Evolutionary conservation across 1,140 invertebrate species (phyloP), one percentile per base, ranked within the genome.

Genomic region (Nomia melanderi): DNA sequence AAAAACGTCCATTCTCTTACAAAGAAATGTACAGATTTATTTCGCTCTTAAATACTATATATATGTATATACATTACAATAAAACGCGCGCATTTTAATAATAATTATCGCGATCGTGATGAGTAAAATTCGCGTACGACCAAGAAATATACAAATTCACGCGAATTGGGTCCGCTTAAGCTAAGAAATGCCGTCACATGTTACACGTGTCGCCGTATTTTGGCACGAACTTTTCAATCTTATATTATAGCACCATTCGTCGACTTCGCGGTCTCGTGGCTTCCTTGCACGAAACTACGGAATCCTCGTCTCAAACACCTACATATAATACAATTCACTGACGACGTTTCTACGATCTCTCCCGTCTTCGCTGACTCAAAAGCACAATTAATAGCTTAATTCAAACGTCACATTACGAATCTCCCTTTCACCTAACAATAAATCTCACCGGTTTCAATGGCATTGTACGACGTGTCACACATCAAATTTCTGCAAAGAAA

Each of bases 41-140:
- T 86, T 84, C 27, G 27, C 79, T 39, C 44, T 86, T 86, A 87
- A 74, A 80, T 75, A 76, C 23, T 62, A 77, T 44, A 59, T 87
- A 87, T 87, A 81, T 83, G 20, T 62, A 77, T 44, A 59, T 87
- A 87, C 86, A 81, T 83, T 86, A 87, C 85, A 87, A 73, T 33
- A 70, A 25, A 65, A 20, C n/a, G 20, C 53, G 67, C 63, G 25
- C 36, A 41, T 9, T 31, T 76, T 5, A 47, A 56, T 74, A 65
- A 73, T 20, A 56, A 29, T 54, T n/a, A 56, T 17, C n/a, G 59
- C 64, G 39, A 78, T 29, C 53, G 44, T 6, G 7, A 62, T 75
- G n/a, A 79, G 11, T 82, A 74, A 33, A n/a, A 60, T 39, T 20
- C 25, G 69, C 53, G 76, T 73, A 75, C 29, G 11, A 11, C 25